Conservation (phyloP, 2,797 vertebrate species). For the Danionella dracula region DNA sequence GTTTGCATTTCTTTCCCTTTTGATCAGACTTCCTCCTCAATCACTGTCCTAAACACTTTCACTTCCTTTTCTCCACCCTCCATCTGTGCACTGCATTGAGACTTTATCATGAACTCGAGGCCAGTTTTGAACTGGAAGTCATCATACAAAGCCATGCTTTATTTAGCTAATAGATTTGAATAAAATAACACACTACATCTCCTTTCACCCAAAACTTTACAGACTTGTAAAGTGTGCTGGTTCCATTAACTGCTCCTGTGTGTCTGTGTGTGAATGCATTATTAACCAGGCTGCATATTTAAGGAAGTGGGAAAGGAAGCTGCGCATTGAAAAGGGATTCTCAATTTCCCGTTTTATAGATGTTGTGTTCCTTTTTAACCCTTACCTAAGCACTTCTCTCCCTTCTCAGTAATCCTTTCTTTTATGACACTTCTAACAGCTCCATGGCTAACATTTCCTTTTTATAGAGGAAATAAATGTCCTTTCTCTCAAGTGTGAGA, state of each 20-base stretch:
- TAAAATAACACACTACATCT: constrained; percentile 19
- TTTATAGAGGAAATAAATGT: constrained; percentile 15
- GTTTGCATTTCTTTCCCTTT: constrained; percentile 61
- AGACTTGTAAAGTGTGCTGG: constrained; percentile 32
- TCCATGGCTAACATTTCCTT: constrained; percentile 47
- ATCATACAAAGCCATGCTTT: constrained; percentile 31
- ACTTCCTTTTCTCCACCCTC: constrained; percentile 47
- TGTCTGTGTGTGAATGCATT: constrained; percentile 21
- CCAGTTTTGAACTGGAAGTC: background rate
- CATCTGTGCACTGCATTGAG: constrained; percentile 28
- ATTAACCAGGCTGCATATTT: constrained; percentile 33
- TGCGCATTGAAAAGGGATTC: constrained; percentile 23
- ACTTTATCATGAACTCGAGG: constrained; percentile 21
- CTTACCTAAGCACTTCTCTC: constrained; percentile 39
- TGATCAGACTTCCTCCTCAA: constrained; percentile 28
- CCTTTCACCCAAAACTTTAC: constrained; percentile 36
- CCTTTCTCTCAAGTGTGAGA: constrained; percentile 13
- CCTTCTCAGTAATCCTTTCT: constrained; percentile 37
- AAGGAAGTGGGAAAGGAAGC: constrained; percentile 37
- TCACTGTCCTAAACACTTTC: constrained; percentile 46
- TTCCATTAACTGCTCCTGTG: constrained; percentile 16
- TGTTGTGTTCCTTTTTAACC: constrained; percentile 40
- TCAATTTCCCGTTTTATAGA: constrained; percentile 45
- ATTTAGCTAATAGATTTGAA: background rate
- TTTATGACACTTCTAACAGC: constrained; percentile 51